Evolutionary conservation across 2,113 vertebrate species (phyloP).

Genomic region (Todiramphus saurophagus): DNA sequence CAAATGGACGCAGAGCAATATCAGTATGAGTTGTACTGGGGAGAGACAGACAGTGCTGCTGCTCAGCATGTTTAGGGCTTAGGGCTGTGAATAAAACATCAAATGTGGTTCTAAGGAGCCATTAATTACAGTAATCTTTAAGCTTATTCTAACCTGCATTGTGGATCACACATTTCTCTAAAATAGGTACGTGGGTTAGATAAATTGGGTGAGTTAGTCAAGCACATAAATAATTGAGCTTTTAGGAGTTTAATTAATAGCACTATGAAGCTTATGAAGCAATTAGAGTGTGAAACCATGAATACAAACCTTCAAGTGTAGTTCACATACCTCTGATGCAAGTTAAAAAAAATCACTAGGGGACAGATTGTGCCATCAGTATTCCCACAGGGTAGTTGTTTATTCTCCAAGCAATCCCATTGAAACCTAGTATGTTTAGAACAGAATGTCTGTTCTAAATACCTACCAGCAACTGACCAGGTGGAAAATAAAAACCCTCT

Average conservation of each 20-base stretch:
- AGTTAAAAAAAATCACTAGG: background rate
- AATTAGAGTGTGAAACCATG: background rate
- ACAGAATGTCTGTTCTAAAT: background rate
- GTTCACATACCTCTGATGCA: background rate
- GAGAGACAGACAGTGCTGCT: background rate
- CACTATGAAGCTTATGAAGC: background rate
- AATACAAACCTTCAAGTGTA: background rate
- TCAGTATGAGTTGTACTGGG: background rate
- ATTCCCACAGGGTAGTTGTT: background rate
- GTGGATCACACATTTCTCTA: background rate
- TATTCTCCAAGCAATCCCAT: background rate
- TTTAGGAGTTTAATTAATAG: background rate
- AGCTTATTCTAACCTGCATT: background rate
- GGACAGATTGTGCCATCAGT: background rate
- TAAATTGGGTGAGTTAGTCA: background rate
- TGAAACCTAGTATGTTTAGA: background rate
- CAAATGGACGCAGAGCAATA: background rate
- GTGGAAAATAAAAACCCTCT: background rate
- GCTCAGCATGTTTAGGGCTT: background rate
- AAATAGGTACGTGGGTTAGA: background rate
- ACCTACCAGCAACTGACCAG: background rate
- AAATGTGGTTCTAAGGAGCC: background rate
- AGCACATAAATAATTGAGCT: background rate
- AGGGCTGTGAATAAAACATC: background rate
- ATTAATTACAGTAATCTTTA: background rate